Evolutionary conservation across 2,797 vertebrate genomes (phyloP), one percentile per base, ranked within the genome.

Genomic region (Sebastes itinus): DNA sequence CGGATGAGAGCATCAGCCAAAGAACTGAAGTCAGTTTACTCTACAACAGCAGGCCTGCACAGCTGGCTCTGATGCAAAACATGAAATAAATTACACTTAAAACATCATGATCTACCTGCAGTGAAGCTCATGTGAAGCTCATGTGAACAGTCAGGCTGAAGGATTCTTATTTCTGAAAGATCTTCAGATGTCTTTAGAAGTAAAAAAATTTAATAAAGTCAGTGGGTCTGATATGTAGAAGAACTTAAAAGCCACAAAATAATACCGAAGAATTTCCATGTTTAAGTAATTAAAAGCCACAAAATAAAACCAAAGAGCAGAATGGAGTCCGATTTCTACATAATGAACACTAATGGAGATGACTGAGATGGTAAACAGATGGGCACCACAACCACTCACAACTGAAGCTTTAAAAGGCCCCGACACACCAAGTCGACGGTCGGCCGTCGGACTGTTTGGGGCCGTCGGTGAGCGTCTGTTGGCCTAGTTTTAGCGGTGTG

Each of bases 221-320:
- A n/a, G 16, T 5, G 25, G n/a, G 9, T 38, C 18, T 4, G 28
- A 70, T 30, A 30, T n/a, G 12, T 7, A 6, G n/a, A 22, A 56
- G 54, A 25, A 62, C 5, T 38, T 6, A 60, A 27, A 25, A 60
- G 11, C 42, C 16, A 7, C 16, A 3, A 18, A 14, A 14, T 46
- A 18, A 46, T 6, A 18, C 6, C 42, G 0, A 46, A 46, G 13
- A 8, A 11, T n/a, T 74, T 70, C 16, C 13, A 7, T 13, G 16
- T 32, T 2, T 1, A 27, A 62, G 33, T 4, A 9, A 75, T 80
- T 28, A 75, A 73, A 80, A 76, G 2, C 68, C 62, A 55, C 46
- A 80, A 63, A 38, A 25, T 56, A 27, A 80, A 82, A 55, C 11
- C 56, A 74, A n/a, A 77, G 28, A 71, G 46, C 30, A 12, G 22